Conservation (phyloP, 2,797 vertebrate genomes). For the Babyrousa celebensis region DNA sequence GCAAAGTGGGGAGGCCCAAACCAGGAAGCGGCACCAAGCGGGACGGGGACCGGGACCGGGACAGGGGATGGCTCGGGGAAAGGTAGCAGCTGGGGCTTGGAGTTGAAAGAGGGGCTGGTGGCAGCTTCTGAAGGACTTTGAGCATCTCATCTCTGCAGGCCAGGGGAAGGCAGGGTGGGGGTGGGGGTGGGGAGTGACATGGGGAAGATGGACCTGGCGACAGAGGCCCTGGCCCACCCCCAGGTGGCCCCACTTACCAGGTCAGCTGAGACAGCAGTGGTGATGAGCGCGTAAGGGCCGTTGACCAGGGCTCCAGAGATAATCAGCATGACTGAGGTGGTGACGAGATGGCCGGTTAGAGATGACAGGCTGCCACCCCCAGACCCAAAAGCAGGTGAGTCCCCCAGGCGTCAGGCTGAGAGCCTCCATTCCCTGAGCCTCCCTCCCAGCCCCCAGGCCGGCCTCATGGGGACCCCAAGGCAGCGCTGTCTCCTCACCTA, state of each 20-base stretch:
- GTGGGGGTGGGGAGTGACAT: neutral
- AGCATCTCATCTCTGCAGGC: neutral
- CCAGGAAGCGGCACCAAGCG: fast-evolving
- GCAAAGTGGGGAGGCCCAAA: neutral
- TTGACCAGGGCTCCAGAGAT: conserved; percentile 97
- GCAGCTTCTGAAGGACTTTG: neutral
- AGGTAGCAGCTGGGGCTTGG: neutral
- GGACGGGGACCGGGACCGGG: neutral
- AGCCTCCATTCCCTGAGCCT: too few species aligned
- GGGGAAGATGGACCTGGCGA: neutral
- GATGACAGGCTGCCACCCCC: neutral
- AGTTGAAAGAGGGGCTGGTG: neutral
- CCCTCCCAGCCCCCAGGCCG: neutral
- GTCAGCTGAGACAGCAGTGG: conserved; percentile 98
- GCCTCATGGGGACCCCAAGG: neutral
- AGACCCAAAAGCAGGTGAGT: neutral
- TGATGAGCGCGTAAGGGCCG: conserved; percentile 98
- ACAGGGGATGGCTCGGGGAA: neutral
- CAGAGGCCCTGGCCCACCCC: neutral
- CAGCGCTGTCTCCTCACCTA: conserved; percentile 87
- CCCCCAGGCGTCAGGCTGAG: neutral
- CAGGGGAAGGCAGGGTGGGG: too few species aligned
- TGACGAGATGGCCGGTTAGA: neutral
- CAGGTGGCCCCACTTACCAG: conserved; percentile 92
- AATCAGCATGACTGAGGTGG: conserved; percentile 94